Base-by-base conservation (phyloP, 2,888 invertebrate species). In the Megaustenia siamemsis region DNA sequence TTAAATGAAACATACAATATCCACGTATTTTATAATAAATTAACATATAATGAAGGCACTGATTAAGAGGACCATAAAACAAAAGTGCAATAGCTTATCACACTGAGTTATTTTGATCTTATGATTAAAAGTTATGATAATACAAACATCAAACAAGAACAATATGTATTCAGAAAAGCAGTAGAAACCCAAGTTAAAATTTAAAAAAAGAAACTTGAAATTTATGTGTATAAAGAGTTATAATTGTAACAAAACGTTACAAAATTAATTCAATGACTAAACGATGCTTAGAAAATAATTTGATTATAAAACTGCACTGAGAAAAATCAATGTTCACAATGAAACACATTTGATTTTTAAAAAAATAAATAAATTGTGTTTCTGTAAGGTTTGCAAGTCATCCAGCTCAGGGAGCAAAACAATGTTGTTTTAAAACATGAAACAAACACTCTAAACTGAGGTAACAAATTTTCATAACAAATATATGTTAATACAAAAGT, bases 21-120 rank as follows among this genome's bases (percentile, higher is more conserved):
- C 12, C 32, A 12, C 28, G 4, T 4, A 45, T n/a, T 45, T 43
- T 12, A 43, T 10, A 32, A 49, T 49, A 73, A 28, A 73, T 49
- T 49, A 73, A 49, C 73, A 73, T 21, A 73, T 49, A 73, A 73
- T 45, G 43, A 73, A 73, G 73, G 73, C 73, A 73, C 73, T 73
- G 73, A 1, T 73, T 28, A 45, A n/a, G 49, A 73, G 28, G 18
- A 73, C 49, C 71, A 73, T 68, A 40, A 40, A 21, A 69, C 69
- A 69, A 38, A 24, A 3, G 24, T 69, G 69, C 69, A 69, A 69
- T 32, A 35, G 69, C 40, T 38, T 69, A 69, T 40, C 38, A 69
- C 69, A 69, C 69, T 69, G 40, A 24, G 24, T 40, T 38, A 69
- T 69, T 69, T 69, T 69, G 69, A 69, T 69, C 38, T 40, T 69